Base-by-base conservation (phyloP, 2,113 vertebrate genomes). In the Indicator indicator region DNA sequence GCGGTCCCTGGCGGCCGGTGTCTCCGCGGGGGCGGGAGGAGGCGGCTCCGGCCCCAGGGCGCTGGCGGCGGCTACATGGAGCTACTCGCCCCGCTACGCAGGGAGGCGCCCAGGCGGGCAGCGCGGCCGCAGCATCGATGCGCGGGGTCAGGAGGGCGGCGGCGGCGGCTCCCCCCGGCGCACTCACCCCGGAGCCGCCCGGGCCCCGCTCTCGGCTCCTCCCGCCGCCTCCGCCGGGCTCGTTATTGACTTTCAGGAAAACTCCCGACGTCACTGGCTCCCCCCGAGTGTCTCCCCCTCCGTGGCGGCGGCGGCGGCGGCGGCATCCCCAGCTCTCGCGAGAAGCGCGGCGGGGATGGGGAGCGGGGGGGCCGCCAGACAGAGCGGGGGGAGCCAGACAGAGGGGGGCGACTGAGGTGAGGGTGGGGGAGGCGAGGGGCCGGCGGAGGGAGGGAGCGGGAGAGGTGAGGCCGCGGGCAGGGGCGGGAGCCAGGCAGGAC, bases 191-290 rank as follows among this genome's bases (percentile, higher is more conserved):
- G 75, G 80, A 72, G 83, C 83, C 60, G 84, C 95, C 96, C 89
- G 83, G 96, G 95, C 94, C 91, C 91, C 72, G 78, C 88, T 78
- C 74, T 85, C 91, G 70, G 59, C 72, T 82, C 87, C 90, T 87
- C 92, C 90, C 76, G 93, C 93, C 93, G 83, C 96, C 80, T 76
- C 94, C 80, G 92, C 95, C 96, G 88, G 95, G 96, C 97, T 97
- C 98, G 98, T 97, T 98, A 96, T 97, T 97, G 98, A 98, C 97
- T 98, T 98, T 98, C 97, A 97, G 97, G 97, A 97, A 97, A 97
- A 94, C 97, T 97, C 91, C 97, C 98, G 98, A 98, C 98, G 98
- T 98, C 98, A 98, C 95, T 60, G 77, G 78, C 89, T 94, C 83
- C 89, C 89, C 82, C 82, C 73, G 73, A 71, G 94, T 94, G 95